phyloP scores from a whole-genome alignment of 2,797 vertebrate species.

The Paguma larvata region DNA sequence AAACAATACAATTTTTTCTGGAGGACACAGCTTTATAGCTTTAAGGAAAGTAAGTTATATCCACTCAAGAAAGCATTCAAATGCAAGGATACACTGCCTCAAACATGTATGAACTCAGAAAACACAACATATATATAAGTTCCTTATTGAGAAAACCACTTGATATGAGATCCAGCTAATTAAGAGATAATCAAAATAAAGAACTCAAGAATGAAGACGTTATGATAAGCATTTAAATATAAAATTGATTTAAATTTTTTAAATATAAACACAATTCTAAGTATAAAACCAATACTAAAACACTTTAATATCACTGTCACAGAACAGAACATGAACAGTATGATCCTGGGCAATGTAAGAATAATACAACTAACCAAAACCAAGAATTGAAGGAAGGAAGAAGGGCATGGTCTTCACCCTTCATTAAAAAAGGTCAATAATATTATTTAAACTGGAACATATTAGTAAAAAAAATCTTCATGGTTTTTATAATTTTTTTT shows the following conservation, averaged over 20 bases:
- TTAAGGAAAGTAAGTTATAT: constrained; percentile 5
- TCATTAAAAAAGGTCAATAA: not conserved
- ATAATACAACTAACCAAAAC: not conserved
- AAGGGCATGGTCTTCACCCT: not conserved
- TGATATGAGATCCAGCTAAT: not conserved
- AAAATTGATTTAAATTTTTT: not conserved
- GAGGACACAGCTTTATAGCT: not conserved
- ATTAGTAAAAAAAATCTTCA: not conserved
- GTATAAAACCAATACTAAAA: not conserved
- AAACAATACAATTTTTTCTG: not conserved
- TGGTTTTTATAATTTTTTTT: not conserved
- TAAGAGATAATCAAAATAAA: constrained; percentile 37
- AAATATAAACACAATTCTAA: not conserved
- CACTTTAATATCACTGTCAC: not conserved
- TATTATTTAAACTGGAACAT: not conserved
- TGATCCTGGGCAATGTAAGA: not conserved
- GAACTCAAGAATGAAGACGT: not conserved
- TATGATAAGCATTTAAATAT: not conserved
- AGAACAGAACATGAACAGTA: not conserved
- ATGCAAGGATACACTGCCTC: not conserved
- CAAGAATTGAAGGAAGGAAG: not conserved
- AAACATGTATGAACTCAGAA: not conserved
- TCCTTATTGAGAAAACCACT: not conserved
- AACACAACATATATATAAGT: not conserved
- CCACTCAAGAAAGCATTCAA: not conserved